These are phyloP conservation scores for Myripristis jacobus DNA, from an alignment of 2,797 vertebrate genomes.

Conservation along the genomic window DNA sequence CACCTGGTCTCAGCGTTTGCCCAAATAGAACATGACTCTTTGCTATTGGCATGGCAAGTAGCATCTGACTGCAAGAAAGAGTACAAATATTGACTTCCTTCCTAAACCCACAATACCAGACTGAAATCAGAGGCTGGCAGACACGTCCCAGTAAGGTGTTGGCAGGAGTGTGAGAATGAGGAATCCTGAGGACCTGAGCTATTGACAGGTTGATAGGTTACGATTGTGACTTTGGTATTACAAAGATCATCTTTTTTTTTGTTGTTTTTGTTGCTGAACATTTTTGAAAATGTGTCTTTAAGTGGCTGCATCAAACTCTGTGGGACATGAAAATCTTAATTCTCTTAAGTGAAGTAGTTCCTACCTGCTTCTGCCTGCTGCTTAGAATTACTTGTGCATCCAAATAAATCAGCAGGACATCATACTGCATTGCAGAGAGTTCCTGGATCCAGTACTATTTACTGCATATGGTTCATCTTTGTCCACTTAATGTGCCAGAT, in stretches of 20 bases:
- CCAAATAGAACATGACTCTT: slow-evolving; percentile 55
- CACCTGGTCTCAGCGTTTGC: slow-evolving; percentile 31
- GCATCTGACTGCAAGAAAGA: slow-evolving; percentile 74
- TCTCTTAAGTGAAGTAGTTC: slow-evolving; percentile 6
- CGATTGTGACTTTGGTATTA: slow-evolving; percentile 51
- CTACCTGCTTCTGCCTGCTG: not conserved
- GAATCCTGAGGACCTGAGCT: slow-evolving; percentile 52
- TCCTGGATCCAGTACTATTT: not conserved
- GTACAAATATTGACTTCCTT: slow-evolving; percentile 84
- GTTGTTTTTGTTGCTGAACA: not conserved
- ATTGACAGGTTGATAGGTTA: slow-evolving; percentile 69
- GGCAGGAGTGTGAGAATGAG: slow-evolving; percentile 59
- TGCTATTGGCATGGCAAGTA: slow-evolving; percentile 62
- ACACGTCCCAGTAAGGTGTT: slow-evolving; percentile 58
- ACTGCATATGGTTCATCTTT: not conserved
- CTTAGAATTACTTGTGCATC: not conserved
- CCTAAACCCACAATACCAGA: slow-evolving; percentile 60
- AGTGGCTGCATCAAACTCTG: not conserved
- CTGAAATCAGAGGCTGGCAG: slow-evolving; percentile 68
- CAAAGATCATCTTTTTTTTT: slow-evolving; percentile 48
- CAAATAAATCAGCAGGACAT: slow-evolving; percentile 11
- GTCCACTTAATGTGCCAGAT: slow-evolving; percentile 8
- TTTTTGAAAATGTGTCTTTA: not conserved
- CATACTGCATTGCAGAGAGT: slow-evolving; percentile 8
- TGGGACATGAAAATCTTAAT: not conserved